phyloP scores from a whole-genome alignment of 2,888 invertebrate genomes.

The Dendrolimus houi region DNA sequence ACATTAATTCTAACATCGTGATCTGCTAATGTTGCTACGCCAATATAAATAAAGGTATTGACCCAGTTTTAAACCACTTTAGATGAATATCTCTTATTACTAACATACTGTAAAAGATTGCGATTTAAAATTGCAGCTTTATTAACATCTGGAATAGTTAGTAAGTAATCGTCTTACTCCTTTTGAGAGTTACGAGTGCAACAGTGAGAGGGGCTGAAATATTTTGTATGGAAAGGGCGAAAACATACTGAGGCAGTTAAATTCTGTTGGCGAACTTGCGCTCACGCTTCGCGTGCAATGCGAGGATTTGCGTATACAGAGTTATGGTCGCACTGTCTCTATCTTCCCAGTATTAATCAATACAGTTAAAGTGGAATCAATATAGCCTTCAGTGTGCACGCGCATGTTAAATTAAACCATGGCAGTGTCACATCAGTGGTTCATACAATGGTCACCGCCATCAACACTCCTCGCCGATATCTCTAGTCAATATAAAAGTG shows the following conservation, averaged over 20 bases:
- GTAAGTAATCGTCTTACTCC: too few relatives aligned
- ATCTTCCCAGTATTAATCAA: conserved; percentile 15
- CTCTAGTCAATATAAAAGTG: conserved; percentile 38
- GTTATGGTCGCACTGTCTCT: conserved; percentile 18
- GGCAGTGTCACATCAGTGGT: conserved; percentile 71
- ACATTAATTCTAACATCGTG: conserved; percentile 5
- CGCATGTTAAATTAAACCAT: conserved; percentile 25
- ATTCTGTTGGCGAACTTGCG: conserved; percentile 29
- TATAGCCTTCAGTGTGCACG: neutral
- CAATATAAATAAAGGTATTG: conserved; percentile 5
- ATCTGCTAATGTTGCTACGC: conserved; percentile 3
- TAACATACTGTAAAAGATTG: conserved; percentile 8
- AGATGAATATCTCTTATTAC: neutral
- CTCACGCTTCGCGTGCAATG: conserved; percentile 44
- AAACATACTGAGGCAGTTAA: conserved; percentile 32
- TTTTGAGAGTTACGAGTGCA: conserved; percentile 1
- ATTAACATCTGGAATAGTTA: too few relatives aligned
- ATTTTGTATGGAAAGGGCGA: conserved; percentile 30
- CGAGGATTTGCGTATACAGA: conserved; percentile 16
- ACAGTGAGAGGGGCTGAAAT: conserved; percentile 26
- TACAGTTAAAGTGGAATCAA: conserved; percentile 21
- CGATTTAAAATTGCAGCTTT: too few relatives aligned
- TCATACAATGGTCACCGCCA: conserved; percentile 65
- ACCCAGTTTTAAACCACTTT: neutral
- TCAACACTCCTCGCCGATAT: conserved; percentile 50